phyloP scores from a whole-genome alignment of 37 sponge, comb jelly and placozoan genomes.

The Bolinopsis microptera region DNA sequence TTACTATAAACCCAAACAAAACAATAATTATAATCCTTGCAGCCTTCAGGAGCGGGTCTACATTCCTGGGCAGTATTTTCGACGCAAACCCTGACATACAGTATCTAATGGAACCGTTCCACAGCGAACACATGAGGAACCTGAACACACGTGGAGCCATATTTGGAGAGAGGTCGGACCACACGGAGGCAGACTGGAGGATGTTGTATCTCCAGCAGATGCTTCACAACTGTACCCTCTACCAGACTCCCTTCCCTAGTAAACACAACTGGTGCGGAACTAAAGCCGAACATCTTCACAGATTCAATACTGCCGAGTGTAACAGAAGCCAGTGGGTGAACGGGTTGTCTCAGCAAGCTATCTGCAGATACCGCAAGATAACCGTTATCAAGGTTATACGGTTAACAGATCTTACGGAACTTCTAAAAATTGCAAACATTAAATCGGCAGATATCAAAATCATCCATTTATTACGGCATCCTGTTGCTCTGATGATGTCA shows the following conservation, averaged over 20 bases:
- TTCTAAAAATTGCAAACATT: neutral
- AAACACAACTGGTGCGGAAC: neutral
- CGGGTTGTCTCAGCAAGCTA: neutral
- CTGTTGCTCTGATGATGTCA: neutral
- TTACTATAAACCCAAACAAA: neutral
- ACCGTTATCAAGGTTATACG: slow-evolving; percentile 20
- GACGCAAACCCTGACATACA: neutral
- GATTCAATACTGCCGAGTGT: neutral
- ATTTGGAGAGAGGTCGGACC: neutral
- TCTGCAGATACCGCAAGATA: neutral
- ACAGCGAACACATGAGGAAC: neutral
- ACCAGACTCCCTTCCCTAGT: neutral
- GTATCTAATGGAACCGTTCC: neutral
- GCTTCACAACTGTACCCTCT: neutral
- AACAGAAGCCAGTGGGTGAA: neutral
- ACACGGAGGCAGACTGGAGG: neutral
- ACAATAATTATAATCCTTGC: neutral
- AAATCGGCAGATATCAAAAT: neutral
- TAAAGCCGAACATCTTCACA: neutral
- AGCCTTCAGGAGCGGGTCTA: neutral
- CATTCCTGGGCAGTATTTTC: slow-evolving; percentile 8
- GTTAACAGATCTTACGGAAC: neutral
- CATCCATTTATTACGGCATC: neutral
- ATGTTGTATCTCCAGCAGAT: slow-evolving; percentile 42
- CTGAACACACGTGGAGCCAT: neutral